Evolutionary conservation across 2,888 invertebrate genomes (phyloP), one percentile per base, ranked within the genome.

Genomic region (Synanthedon vespiformis): DNA sequence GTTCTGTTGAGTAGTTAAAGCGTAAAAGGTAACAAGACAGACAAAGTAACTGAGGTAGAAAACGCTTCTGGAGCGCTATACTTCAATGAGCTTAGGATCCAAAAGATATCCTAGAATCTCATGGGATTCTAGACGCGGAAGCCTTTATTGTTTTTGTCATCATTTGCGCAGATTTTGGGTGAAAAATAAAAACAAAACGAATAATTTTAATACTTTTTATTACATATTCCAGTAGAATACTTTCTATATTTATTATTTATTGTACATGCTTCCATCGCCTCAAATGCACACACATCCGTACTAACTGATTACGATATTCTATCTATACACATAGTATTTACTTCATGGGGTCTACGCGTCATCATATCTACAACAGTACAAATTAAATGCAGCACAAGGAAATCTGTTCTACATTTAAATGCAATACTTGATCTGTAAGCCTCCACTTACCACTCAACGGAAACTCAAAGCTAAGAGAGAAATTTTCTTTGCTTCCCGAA

Each of bases 171-270:
- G 41, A 41, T 41, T 44, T 44, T 44, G 27, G 34, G 34, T 34
- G 27, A 34, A 51, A 52, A 50, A 44, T 52, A 14, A 56, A 50
- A 50, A 16, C 14, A 47, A 22, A n/a, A 2, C n/a, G 11, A 40
- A 14, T 50, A 50, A 62, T 74, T 83, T 85, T 77, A 74, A 74
- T 74, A 70, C 68, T 73, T 77, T 82, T 87, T 83, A 87, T 88
- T 87, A 87, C 84, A 87, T 87, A 86, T 87, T 86, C 85, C 86
- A 86, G 78, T 87, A 86, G 86, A 87, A 87, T 88, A 87, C 74
- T 73, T 80, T 81, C 84, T 86, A 85, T 82, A 74, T 73, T 79
- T 81, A 76, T 77, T 77, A 34, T 34, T 34, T 34, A 76, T 80
- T 77, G 79, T 82, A 80, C 80, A 78, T 75, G 77, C 78, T 77